Base-by-base conservation (phyloP, 2,797 vertebrate genomes). In the Neosilurus hyrtlii region DNA sequence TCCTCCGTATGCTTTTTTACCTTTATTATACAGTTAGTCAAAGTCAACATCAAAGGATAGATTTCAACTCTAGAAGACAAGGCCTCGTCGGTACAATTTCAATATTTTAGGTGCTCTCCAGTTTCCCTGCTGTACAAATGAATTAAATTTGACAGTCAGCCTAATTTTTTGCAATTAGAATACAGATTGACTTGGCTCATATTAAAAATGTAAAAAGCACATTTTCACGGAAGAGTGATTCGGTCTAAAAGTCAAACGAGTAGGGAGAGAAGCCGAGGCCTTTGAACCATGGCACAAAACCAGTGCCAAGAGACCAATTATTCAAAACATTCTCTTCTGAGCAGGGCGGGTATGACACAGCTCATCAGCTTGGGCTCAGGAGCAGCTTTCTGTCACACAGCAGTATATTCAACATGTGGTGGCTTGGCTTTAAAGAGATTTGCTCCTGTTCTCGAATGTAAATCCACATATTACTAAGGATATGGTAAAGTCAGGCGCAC, bases 21-120 rank as follows among this genome's bases (percentile, higher is more conserved):
- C 84, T 84, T 79, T 75, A 86, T 80, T 73, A 80, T 72, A 72
- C 81, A 76, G 61, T 86, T 84, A n/a, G 73, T 85, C 80, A 87
- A 86, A 88, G 86, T 83, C 73, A 65, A 87, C 87, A 88, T 89
- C 83, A 89, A 89, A 90, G 85, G 72, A 79, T 80, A 49, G 67
- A 80, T 76, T 84, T 81, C 30, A 35, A 37, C 62, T 81, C 67
- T 71, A 70, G 81, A 84, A 81, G 82, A 70, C 77, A 84, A 85
- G 82, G 66, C 80, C 85, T 89, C 30, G 87, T 85, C 83, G 70
- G 82, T 84, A 85, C 74, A 18, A 81, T 89, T 86, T 89, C 78
- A 86, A 85, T 88, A 87, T 88, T 88, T 86, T 80, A 86, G 68
- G 71, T 86, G 74, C 82, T 84, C 81, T 86, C 70, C 81, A 75